phyloP scores from a whole-genome alignment of 1,140 invertebrate species.

The Micrasema minimum region DNA sequence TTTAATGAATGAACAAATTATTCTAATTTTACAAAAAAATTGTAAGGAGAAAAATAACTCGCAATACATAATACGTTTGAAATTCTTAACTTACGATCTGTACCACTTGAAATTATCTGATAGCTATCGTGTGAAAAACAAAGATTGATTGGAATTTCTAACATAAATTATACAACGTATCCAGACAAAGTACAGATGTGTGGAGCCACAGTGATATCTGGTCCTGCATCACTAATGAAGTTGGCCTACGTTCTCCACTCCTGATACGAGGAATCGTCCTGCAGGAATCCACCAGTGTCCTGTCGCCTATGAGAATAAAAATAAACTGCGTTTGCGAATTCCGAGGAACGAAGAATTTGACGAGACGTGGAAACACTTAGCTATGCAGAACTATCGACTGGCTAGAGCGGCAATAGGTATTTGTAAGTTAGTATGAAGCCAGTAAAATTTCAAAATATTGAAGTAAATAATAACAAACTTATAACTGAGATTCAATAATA shows the following conservation, averaged over 20 bases:
- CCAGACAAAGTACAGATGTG: not conserved
- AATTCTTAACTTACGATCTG: too few relatives aligned
- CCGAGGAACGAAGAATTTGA: slow-evolving; percentile 16
- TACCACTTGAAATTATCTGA: too few relatives aligned
- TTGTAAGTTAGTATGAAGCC: too few relatives aligned
- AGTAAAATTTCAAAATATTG: too few relatives aligned
- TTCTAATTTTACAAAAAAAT: too few relatives aligned
- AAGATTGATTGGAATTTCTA: slow-evolving; percentile 8
- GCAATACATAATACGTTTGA: too few relatives aligned
- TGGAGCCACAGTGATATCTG: not conserved
- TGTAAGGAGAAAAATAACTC: too few relatives aligned
- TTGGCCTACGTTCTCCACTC: slow-evolving; percentile 11
- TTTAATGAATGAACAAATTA: too few relatives aligned
- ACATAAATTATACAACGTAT: slow-evolving; percentile 4
- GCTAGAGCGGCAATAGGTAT: slow-evolving; percentile 10
- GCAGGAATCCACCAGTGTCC: slow-evolving; percentile 8
- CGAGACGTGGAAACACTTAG: slow-evolving; percentile 26
- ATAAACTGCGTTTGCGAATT: slow-evolving; percentile 25
- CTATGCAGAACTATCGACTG: slow-evolving; percentile 11
- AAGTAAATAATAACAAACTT: too few relatives aligned
- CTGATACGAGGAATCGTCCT: slow-evolving; percentile 21
- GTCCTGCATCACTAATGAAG: slow-evolving; percentile 21
- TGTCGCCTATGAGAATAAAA: slow-evolving; percentile 10
- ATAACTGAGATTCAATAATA: too few relatives aligned
- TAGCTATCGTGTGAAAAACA: not conserved